Evolutionary conservation across 2,113 vertebrate species (phyloP).

Genomic region (Paradoxurus hermaphroditus): DNA sequence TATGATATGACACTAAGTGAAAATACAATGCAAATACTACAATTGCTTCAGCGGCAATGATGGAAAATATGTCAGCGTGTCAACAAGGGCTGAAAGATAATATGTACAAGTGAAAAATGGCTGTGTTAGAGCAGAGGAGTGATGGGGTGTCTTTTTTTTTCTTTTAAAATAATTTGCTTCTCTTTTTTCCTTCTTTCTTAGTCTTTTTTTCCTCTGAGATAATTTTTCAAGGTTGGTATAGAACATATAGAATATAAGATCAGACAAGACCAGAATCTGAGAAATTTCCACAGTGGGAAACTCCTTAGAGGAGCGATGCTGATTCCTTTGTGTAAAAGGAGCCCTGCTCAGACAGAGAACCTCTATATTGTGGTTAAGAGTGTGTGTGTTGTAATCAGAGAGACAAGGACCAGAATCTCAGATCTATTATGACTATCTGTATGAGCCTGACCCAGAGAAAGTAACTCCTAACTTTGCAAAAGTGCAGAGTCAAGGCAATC

Average conservation of each 20-base stretch:
- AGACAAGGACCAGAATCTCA: neutral
- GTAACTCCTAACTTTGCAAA: neutral
- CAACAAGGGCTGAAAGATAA: constrained; percentile 57
- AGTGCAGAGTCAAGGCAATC: neutral
- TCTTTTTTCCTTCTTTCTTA: neutral
- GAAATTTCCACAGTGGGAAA: neutral
- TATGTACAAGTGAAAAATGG: constrained; percentile 24
- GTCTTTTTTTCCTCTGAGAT: neutral
- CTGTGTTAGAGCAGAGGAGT: neutral
- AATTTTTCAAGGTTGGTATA: neutral
- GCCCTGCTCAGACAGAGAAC: neutral
- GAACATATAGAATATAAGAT: neutral
- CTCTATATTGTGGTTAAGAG: neutral
- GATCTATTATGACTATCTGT: neutral
- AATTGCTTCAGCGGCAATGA: constrained; percentile 45
- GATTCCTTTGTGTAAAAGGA: neutral
- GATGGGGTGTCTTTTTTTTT: neutral
- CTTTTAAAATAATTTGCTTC: constrained; percentile 13
- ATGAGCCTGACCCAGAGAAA: neutral
- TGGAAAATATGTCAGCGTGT: constrained; percentile 72
- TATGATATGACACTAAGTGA: constrained; percentile 63
- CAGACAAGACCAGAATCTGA: neutral
- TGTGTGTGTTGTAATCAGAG: neutral
- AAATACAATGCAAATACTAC: constrained; percentile 48
- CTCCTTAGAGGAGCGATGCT: accelerated